phyloP scores from a whole-genome alignment of 2,113 vertebrate genomes.

The Empidonax alnorum region DNA sequence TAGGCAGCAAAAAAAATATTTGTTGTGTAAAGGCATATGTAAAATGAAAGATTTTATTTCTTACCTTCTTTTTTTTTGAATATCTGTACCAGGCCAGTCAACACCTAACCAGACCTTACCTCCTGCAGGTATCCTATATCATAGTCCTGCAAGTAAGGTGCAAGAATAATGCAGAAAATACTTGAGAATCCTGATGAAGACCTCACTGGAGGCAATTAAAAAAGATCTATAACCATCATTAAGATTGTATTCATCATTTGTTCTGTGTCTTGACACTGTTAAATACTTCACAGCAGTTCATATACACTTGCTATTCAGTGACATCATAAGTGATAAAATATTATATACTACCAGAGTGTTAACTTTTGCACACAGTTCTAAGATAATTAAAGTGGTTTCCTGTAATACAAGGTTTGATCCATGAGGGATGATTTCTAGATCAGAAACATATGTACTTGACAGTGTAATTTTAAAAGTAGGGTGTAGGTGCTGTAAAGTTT shows the following conservation, averaged over 20 bases:
- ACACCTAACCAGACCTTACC: neutral
- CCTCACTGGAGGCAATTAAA: neutral
- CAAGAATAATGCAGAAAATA: neutral
- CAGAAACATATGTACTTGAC: neutral
- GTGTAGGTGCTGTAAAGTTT: neutral
- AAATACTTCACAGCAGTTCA: constrained; percentile 34
- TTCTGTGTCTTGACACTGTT: neutral
- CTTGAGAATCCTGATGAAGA: neutral
- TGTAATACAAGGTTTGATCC: neutral
- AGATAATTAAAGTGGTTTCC: constrained; percentile 20
- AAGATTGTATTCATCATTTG: constrained; percentile 15
- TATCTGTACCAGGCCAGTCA: neutral
- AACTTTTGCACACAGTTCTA: neutral
- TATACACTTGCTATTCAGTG: neutral
- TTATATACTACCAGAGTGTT: neutral
- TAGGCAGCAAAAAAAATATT: neutral
- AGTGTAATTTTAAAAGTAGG: neutral
- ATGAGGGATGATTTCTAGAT: constrained; percentile 19
- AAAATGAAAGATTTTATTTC: neutral
- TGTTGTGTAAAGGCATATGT: neutral
- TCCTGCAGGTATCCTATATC: neutral
- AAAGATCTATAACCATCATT: constrained; percentile 29
- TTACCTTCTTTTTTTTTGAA: neutral
- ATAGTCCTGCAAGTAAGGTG: neutral
- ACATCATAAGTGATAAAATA: constrained; percentile 43